Conservation (phyloP, 2,888 invertebrate genomes). For the Nomada hirtipes region DNA sequence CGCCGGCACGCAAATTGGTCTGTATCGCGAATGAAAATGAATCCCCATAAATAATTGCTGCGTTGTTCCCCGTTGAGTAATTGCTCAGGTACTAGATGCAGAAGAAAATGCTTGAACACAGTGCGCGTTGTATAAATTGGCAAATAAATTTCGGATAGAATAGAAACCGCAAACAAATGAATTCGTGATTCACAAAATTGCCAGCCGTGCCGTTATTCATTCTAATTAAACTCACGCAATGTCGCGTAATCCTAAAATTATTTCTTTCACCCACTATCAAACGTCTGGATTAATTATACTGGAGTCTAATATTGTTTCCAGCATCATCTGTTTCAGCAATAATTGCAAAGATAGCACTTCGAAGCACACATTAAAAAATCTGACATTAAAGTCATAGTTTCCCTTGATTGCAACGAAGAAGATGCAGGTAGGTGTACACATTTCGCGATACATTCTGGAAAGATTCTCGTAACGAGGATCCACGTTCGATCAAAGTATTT, state of each 20-base stretch:
- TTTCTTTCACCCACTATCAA: not conserved
- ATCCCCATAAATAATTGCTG: slow-evolving; percentile 26
- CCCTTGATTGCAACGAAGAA: not conserved
- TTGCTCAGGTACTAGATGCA: slow-evolving; percentile 21
- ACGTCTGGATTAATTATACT: too few relatives aligned
- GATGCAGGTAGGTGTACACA: too few relatives aligned
- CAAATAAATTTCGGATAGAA: slow-evolving; percentile 10
- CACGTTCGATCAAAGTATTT: not conserved
- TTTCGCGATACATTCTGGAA: not conserved
- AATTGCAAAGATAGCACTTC: too few relatives aligned
- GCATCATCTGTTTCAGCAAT: too few relatives aligned
- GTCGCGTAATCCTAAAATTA: not conserved
- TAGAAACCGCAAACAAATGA: slow-evolving; percentile 18
- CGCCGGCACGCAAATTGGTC: slow-evolving; percentile 26
- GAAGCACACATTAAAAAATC: too few relatives aligned
- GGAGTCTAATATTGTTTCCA: too few relatives aligned
- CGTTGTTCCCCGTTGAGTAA: slow-evolving; percentile 33
- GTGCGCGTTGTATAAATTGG: not conserved
- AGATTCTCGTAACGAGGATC: not conserved
- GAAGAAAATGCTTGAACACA: slow-evolving; percentile 3
- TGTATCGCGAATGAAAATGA: slow-evolving; percentile 30
- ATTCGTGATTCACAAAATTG: slow-evolving; percentile 2
- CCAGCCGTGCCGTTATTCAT: not conserved
- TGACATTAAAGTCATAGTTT: too few relatives aligned
- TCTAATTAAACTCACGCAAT: not conserved